Evolutionary conservation across 2,797 vertebrate species (phyloP), one percentile per base, ranked within the genome.

Genomic region (Cuculus canorus): DNA sequence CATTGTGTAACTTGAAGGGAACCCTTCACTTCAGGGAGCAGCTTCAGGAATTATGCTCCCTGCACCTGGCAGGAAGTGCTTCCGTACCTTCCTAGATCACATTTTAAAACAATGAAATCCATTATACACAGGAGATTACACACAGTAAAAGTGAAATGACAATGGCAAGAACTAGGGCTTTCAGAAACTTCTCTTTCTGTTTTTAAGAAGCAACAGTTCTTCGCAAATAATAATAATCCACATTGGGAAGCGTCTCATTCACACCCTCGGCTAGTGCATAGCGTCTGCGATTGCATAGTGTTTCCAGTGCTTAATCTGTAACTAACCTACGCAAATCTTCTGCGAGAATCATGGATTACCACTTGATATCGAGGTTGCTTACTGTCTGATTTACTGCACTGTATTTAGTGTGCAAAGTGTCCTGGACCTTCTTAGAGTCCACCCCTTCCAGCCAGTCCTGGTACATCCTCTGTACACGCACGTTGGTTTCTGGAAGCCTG

Each of bases 361-460:
- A 98, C 60, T 98, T 98, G 93, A 98, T 98, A 87, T 98, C 98
- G 76, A 97, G 48, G 60, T 84, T 79, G 88, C 92, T 82, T 17
- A 90, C 60, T 59, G 96, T 75, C 33, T 87, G 96, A 70, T 72
- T 94, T 2, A 95, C 90, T 93, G 95, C 95, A 43, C 87, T 97
- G 93, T 98, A 98, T 8, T 97, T 97, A 12, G 98, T 99, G 95
- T 99, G 99, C 63, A 99, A 97, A 61, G 98, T 97, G 8, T 98
- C 97, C 86, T 95, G 96, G 32, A 94, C 98, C 54, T 97, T 98
- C 9, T 81, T 94, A 2, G 99, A 99, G 95, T 98, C 98, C 17
- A 98, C 95, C 25, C 99, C 99, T 37, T 99, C 98, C 88, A 99
- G 98, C 99, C 99, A 99, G 95, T 99, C 98, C 92, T 97, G 98